phyloP scores from a whole-genome alignment of 2,888 invertebrate genomes.

The Sepioteuthis lessoniana region DNA sequence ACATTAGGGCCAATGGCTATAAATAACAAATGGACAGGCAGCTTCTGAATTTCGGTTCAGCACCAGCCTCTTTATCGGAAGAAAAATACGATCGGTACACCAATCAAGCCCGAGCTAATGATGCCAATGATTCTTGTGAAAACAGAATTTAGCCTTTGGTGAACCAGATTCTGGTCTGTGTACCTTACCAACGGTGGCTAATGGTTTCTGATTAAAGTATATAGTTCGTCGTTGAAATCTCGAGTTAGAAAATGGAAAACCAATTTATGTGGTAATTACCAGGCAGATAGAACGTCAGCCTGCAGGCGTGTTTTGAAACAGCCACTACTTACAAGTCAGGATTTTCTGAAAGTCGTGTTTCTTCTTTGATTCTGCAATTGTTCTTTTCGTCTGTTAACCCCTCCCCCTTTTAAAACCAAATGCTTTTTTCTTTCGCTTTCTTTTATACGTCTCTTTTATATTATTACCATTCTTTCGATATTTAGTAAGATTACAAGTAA shows the following conservation, averaged over 20 bases:
- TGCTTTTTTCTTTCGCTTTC: too few relatives aligned
- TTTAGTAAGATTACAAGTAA: too few relatives aligned
- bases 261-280: constrained; percentile 20
- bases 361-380: too few relatives aligned
- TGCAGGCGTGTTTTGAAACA: neutral
- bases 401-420: too few relatives aligned
- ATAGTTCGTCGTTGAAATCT: neutral
- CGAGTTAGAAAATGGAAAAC: neutral
- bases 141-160: neutral
- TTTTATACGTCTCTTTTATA: too few relatives aligned
- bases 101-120: neutral
- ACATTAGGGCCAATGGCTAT: neutral
- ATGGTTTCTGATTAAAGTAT: constrained; percentile 10
- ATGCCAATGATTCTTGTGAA: neutral
- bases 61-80: neutral
- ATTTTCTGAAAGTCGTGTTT: neutral
- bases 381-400: too few relatives aligned
- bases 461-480: too few relatives aligned
- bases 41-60: neutral
- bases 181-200: neutral
- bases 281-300: neutral
- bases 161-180: neutral
- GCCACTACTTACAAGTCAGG: neutral
- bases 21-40: neutral
- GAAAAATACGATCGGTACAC: neutral